Conservation (phyloP, 2,888 invertebrate species). For the Autographa gamma region DNA sequence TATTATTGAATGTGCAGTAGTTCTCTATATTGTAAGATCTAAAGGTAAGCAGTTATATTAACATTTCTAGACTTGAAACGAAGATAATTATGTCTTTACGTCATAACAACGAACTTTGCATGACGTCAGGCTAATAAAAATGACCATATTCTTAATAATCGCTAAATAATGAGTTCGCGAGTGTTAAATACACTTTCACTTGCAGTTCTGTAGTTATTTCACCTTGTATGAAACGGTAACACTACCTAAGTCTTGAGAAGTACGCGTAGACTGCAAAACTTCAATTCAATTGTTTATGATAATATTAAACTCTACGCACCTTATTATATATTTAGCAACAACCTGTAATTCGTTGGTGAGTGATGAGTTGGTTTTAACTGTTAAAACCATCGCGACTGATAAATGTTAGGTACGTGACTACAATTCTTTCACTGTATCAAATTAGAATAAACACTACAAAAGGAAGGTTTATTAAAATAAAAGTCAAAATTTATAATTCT, state of each 20-base stretch:
- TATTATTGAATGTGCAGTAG: constrained; percentile 57
- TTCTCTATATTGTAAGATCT: constrained; percentile 48
- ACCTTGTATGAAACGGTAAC: constrained; percentile 34
- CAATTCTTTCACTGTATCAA: no score
- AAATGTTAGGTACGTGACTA: no score
- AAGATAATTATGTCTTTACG: constrained; percentile 52
- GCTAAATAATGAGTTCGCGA: constrained; percentile 23
- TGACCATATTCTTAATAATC: constrained; percentile 19
- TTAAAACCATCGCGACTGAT: no score
- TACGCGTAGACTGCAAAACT: background rate
- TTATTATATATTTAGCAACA: background rate
- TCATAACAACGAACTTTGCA: constrained; percentile 51
- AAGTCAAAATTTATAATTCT: no score
- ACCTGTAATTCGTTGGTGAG: background rate
- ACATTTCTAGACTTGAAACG: constrained; percentile 55
- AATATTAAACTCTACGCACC: background rate
- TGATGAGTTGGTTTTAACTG: no score
- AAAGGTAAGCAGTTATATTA: constrained; percentile 58
- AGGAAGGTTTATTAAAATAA: no score
- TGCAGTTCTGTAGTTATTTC: constrained; percentile 29
- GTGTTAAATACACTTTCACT: constrained; percentile 48
- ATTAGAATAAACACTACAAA: no score
- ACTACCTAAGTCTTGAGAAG: background rate
- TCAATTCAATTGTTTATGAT: background rate
- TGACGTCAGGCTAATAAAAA: constrained; percentile 54